phyloP scores from a whole-genome alignment of 2,888 invertebrate species.

The Dryomyza anilis region DNA sequence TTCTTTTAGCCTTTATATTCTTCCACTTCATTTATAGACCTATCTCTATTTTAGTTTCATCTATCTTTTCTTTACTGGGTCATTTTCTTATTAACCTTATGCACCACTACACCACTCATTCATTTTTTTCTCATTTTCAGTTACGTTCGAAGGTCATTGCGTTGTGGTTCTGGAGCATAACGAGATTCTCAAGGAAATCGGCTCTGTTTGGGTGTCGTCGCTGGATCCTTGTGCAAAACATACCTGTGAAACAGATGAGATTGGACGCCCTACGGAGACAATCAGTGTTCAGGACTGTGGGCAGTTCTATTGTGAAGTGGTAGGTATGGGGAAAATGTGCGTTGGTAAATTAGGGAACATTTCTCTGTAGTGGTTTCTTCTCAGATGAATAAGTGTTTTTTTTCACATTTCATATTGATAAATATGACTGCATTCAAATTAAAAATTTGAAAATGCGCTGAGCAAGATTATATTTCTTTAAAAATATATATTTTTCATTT shows the following conservation, averaged over 20 bases:
- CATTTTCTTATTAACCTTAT: background rate
- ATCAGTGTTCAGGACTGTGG: conserved; percentile 50
- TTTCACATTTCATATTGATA: too few species aligned
- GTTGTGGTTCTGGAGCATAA: conserved; percentile 36
- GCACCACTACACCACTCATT: background rate
- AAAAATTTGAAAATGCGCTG: too few species aligned
- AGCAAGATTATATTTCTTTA: too few species aligned
- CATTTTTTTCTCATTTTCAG: background rate
- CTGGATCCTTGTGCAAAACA: conserved; percentile 52
- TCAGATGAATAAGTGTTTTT: too few species aligned
- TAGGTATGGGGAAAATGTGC: conserved; percentile 37
- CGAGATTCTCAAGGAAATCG: conserved; percentile 44
- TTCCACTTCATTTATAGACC: background rate
- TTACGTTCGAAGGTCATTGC: conserved; percentile 47
- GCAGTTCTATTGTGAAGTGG: conserved; percentile 56
- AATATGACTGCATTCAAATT: too few species aligned
- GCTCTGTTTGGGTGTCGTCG: conserved; percentile 53
- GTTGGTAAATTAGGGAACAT: background rate
- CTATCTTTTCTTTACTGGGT: background rate
- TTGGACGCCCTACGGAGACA: conserved; percentile 38
- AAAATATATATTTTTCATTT: too few species aligned
- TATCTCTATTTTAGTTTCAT: background rate
- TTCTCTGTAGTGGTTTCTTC: too few species aligned
- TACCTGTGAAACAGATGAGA: conserved; percentile 47
- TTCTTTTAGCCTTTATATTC: background rate